These are phyloP conservation scores for Gryllus longicercus DNA, from an alignment of 2,888 invertebrate species.

Conservation along the genomic window DNA sequence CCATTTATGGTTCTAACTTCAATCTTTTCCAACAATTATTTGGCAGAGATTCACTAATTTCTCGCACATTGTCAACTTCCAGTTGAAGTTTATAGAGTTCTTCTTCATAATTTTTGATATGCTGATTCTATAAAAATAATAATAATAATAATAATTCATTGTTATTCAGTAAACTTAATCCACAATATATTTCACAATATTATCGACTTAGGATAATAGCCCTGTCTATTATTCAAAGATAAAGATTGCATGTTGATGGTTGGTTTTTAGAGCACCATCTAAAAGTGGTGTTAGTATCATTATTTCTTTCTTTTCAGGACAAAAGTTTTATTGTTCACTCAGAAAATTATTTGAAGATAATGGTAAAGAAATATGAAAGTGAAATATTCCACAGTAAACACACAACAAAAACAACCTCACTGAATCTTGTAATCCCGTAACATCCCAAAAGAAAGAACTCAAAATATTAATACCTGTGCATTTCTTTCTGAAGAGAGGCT, in stretches of 20 bases:
- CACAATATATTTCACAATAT: too few species aligned
- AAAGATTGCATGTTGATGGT: too few species aligned
- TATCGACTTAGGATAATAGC: too few species aligned
- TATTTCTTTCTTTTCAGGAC: too few species aligned
- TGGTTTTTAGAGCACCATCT: too few species aligned
- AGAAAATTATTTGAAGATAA: too few species aligned
- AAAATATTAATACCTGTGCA: conserved; percentile 52
- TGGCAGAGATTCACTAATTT: conserved; percentile 77
- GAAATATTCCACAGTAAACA: not conserved
- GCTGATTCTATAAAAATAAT: conserved; percentile 50
- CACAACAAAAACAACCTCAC: not conserved
- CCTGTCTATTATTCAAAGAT: too few species aligned
- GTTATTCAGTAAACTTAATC: not conserved
- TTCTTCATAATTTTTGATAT: conserved; percentile 75
- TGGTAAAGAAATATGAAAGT: too few species aligned
- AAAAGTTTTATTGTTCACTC: too few species aligned
- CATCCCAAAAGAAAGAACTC: too few species aligned
- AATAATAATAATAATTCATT: not conserved
- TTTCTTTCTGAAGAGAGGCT: conserved; percentile 67
- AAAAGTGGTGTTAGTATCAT: too few species aligned
- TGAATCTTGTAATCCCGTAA: not conserved
- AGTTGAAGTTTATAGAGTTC: conserved; percentile 65
- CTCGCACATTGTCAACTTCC: conserved; percentile 80
- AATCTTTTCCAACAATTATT: conserved; percentile 73
- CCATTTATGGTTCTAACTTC: conserved; percentile 64